Conservation (phyloP, 1,140 invertebrate species). For the Caerostris darwini region DNA sequence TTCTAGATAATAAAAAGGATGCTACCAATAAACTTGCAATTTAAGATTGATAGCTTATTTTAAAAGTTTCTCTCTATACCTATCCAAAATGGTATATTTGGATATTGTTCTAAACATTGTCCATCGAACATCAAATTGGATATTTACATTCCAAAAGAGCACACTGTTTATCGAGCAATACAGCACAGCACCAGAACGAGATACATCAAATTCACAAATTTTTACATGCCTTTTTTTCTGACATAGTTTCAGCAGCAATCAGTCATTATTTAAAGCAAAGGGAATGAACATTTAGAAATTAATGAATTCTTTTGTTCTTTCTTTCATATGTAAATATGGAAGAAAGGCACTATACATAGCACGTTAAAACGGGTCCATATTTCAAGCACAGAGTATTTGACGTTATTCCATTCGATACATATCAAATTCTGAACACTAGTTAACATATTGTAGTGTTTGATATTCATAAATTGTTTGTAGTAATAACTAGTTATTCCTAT, state of each 20-base stretch:
- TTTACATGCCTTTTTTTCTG: neutral
- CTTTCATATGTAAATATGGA: neutral
- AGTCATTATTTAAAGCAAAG: neutral
- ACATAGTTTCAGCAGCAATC: neutral
- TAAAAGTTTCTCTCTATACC: neutral
- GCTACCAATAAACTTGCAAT: too few relatives aligned
- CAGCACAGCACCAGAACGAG: slow-evolving; percentile 19
- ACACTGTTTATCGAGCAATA: neutral
- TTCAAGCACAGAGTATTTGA: neutral
- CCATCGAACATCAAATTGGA: neutral
- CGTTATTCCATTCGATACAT: neutral
- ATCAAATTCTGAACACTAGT: neutral
- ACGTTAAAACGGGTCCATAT: slow-evolving; percentile 28
- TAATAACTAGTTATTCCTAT: slow-evolving; percentile 28
- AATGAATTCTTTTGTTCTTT: neutral
- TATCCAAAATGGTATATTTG: neutral
- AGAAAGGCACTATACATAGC: slow-evolving; percentile 57
- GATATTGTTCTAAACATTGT: neutral
- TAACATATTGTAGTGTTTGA: neutral
- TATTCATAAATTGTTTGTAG: neutral
- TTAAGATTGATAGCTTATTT: neutral
- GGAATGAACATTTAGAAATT: neutral
- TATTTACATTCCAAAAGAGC: neutral
- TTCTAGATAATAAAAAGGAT: too few relatives aligned
- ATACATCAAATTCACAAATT: neutral